Evolutionary conservation across 2,797 vertebrate genomes (phyloP), one percentile per base, ranked within the genome.

Genomic region (Girardinus metallicus): DNA sequence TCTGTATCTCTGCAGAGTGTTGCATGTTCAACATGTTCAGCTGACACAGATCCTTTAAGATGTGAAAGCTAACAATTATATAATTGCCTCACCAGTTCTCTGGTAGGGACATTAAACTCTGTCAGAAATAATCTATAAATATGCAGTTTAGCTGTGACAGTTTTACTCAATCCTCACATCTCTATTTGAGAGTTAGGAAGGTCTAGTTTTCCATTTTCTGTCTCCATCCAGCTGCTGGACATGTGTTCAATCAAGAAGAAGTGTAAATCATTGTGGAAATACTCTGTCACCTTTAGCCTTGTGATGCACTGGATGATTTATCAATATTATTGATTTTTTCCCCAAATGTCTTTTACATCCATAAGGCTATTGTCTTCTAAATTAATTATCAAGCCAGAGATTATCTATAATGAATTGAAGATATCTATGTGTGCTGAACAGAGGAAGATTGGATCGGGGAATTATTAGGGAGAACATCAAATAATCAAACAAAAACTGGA

Each of bases 51-150:
- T 90, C 78, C 64, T 47, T 85, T 87, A 89, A 85, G 82, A 88
- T 92, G 88, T 90, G 80, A 80, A 90, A 80, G 78, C 86, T 85
- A 85, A 80, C 76, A 72, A 80, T 87, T 83, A 90, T 87, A 86
- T 89, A 90, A 93, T 90, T 76, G 55, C 46, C 60, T 73, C 85
- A 89, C 91, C 80, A 86, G 90, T 90, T 79, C 46, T 51, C 26
- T 74, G 10, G 82, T 41, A 78, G 86, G 87, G 80, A 83, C 76
- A 80, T 80, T 64, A 80, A 78, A 82, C 72, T 46, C 80, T 89
- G 89, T 89, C 76, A 76, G 79, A 82, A 78, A 81, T 87, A 82
- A 92, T 93, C 88, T 84, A 84, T 91, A 86, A 86, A 86, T 85
- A 83, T 68, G 49, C 84, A 75, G 83, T 87, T 90, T 75, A 89